Base-by-base conservation (phyloP, 2,113 vertebrate species). In the Murina feae region DNA sequence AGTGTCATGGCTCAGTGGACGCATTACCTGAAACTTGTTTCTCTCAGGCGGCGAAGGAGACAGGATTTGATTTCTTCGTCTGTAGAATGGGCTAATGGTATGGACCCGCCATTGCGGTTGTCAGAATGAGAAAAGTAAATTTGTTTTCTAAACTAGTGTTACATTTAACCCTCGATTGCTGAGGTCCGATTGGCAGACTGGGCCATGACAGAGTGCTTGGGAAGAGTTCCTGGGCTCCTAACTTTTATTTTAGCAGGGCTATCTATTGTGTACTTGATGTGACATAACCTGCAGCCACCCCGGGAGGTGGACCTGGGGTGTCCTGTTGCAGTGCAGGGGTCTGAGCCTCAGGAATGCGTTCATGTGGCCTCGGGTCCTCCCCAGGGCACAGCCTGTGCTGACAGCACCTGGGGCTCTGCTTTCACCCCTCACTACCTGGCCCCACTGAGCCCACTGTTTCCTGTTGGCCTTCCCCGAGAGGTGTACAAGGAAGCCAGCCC, bases 291-390 rank as follows among this genome's bases (percentile, higher is more conserved):
- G 1, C 9, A 4, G 37, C 30, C 80, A 35, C 21, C 39, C 21
- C 11, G 1, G 1, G 16, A 3, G 30, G 28, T 55, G n/a, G 23
- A 7, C 0, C 0, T 1, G 17, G 12, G 7, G 49, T 28, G 44
- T 51, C 47, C 65, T 18, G 2, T 12, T 60, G 6, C 5, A 2
- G 23, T 2, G 25, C 5, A 6, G 4, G 51, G 13, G 14, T n/a
- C 91, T 35, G 25, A 44, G 65, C 13, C 44, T 10, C 0, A 3
- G 10, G 28, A 37, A 72, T 2, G 4, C 4, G 0, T 3, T 25
- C 28, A 0, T 0, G 16, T 53, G 2, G 13, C 8, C 37, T 23
- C 20, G 0, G 0, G 21, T 20, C 58, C 85, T 2, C 4, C 1
- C 51, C 6, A 4, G 53, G 42, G 4, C 32, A 9, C 60, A 13